A percentile compares a stretch with the other conserved stretches of the same genome.
Evolutionary conservation across 2,888 invertebrate species (phyloP).

Genomic region (Phragmatobia fuliginosa): DNA sequence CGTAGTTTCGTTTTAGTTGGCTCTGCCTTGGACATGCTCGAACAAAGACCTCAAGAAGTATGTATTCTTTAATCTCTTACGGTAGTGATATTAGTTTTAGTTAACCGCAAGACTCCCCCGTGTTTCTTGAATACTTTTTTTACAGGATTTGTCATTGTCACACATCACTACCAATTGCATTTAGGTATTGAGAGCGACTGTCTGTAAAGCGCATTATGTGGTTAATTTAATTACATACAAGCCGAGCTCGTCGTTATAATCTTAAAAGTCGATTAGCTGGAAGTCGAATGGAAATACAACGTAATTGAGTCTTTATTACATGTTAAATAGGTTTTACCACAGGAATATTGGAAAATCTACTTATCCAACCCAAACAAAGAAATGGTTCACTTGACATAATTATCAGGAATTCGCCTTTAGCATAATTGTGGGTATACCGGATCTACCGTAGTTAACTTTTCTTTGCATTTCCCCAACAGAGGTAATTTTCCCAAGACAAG

Average conservation of each 20-base stretch:
- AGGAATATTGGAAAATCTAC: neutral
- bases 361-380: neutral
- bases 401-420: too few species aligned
- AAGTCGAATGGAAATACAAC: conserved; percentile 5
- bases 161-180: conserved; percentile 17
- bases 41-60: neutral
- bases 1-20: neutral
- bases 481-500: too few species aligned
- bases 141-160: conserved; percentile 59
- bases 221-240: conserved; percentile 45
- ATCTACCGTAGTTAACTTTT: neutral
- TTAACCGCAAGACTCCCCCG: conserved; percentile 60
- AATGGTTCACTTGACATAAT: neutral
- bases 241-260: conserved; percentile 28
- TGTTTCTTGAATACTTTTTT: conserved; percentile 63
- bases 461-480: neutral
- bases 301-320: conserved; percentile 1
- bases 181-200: conserved; percentile 23
- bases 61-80: conserved; percentile 47
- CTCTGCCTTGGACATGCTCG: neutral
- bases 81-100: conserved; percentile 64
- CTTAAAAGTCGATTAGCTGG: conserved; percentile 50
- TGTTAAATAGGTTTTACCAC: neutral
- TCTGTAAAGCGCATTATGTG: conserved; percentile 8
- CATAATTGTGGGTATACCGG: neutral